Percentiles rank a stretch among this genome's conserved stretches.
These are phyloP conservation scores for Drosophila repletoides DNA, from an alignment of 1,140 invertebrate genomes.

Conservation along the genomic window DNA sequence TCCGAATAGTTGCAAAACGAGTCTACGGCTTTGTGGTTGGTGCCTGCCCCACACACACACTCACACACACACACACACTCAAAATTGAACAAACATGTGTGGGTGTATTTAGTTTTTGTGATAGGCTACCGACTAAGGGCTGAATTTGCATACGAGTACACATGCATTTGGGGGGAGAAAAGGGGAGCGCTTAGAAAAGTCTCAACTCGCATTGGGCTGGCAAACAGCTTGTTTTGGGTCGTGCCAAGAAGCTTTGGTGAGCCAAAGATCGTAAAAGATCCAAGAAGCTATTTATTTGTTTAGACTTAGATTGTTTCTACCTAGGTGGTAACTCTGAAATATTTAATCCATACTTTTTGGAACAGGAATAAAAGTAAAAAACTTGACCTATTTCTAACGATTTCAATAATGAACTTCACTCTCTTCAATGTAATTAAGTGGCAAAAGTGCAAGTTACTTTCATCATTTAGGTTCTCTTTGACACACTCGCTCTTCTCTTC, in stretches of 20 bases:
- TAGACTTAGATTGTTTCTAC: too few species aligned
- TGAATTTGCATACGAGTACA: slow-evolving; percentile 64
- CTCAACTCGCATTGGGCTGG: slow-evolving; percentile 24
- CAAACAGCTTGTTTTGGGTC: neutral
- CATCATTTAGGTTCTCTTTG: too few species aligned
- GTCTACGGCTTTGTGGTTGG: slow-evolving; percentile 32
- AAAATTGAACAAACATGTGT: slow-evolving; percentile 13
- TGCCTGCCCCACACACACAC: slow-evolving; percentile 17
- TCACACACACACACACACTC: slow-evolving; percentile 3
- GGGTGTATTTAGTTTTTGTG: slow-evolving; percentile 66
- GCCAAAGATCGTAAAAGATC: slow-evolving; percentile 16
- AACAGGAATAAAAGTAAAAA: neutral
- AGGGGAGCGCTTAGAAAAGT: slow-evolving; percentile 51
- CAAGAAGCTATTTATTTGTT: too few species aligned
- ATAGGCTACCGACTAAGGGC: slow-evolving; percentile 56
- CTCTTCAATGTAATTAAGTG: too few species aligned
- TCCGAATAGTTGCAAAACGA: slow-evolving; percentile 70
- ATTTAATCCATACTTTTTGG: too few species aligned
- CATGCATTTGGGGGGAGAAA: neutral
- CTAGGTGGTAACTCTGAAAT: too few species aligned
- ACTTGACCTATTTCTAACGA: neutral
- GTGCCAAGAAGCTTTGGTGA: neutral
- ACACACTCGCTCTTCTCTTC: too few species aligned
- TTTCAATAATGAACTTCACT: too few species aligned
- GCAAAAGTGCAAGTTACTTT: too few species aligned